Percentiles rank a stretch among this genome's conserved stretches.
Conservation (phyloP, 2,797 vertebrate species). For the Pteropus rufus region DNA sequence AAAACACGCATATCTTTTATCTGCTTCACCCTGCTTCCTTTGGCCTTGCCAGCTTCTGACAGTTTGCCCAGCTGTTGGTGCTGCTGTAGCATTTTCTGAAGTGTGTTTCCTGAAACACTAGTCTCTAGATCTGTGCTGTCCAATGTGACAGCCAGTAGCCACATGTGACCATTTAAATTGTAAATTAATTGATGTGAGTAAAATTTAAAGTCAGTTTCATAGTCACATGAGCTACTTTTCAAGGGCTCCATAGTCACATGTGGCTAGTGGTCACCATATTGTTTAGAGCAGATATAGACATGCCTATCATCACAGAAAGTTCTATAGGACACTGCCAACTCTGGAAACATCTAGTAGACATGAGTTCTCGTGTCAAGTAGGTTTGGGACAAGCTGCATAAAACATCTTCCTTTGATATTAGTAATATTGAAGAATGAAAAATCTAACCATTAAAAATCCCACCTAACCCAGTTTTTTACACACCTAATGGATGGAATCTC, state of each 20-base stretch:
- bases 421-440: background rate
- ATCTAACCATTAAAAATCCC: background rate
- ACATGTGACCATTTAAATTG: background rate
- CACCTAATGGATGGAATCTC: background rate
- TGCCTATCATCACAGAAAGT: background rate
- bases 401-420: background rate
- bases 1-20: background rate
- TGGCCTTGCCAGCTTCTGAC: background rate
- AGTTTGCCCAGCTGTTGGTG: background rate
- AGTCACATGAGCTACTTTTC: background rate
- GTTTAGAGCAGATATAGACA: background rate
- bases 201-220: background rate
- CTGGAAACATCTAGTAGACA: background rate
- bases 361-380: background rate
- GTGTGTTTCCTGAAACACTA: background rate
- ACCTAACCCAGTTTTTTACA: background rate
- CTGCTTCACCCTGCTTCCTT: background rate
- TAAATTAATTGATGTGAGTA: constrained; percentile 9
- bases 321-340: background rate
- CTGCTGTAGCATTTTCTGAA: background rate
- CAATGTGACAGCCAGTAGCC: background rate
- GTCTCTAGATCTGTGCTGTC: background rate
- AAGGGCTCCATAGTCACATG: background rate
- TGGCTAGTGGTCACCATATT: background rate
- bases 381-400: background rate